Conservation (phyloP, 2,113 vertebrate genomes). For the Plectropomus leopardus region DNA sequence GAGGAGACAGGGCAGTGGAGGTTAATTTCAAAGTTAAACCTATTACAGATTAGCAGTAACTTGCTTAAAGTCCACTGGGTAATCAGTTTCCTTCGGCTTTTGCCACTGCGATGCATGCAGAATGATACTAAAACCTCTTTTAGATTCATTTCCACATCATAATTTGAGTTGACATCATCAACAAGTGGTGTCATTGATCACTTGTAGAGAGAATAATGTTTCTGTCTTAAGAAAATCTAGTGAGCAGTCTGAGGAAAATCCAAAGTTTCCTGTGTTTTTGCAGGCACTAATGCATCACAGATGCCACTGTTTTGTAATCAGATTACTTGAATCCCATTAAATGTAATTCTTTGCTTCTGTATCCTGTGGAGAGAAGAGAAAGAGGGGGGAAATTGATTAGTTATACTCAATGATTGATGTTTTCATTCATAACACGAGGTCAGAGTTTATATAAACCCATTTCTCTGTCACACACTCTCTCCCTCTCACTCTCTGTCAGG, state of each 20-base stretch:
- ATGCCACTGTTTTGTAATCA: constrained; percentile 67
- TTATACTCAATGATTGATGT: constrained; percentile 76
- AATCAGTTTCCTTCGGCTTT: constrained; percentile 34
- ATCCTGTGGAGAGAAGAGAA: constrained; percentile 57
- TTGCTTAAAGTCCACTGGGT: constrained; percentile 49
- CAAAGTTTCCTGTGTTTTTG: constrained; percentile 43
- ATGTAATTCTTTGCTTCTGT: constrained; percentile 62
- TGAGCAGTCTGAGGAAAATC: not conserved
- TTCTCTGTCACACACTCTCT: constrained; percentile 40
- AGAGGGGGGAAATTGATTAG: constrained; percentile 73
- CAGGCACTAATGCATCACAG: constrained; percentile 59
- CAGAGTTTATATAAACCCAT: constrained; percentile 74
- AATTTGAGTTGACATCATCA: not conserved
- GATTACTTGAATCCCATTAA: constrained; percentile 75
- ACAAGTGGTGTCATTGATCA: not conserved
- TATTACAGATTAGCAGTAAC: constrained; percentile 65
- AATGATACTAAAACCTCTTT: not conserved
- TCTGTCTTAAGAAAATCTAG: not conserved
- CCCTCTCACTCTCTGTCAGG: constrained; percentile 10
- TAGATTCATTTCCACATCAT: not conserved
- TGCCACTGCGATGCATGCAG: not conserved
- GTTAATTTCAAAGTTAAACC: constrained; percentile 76
- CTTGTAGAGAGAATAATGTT: not conserved
- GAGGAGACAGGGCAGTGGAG: constrained; percentile 35
- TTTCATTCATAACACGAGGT: constrained; percentile 78